Percentiles rank a stretch among this genome's conserved stretches.
Evolutionary conservation across 2,888 invertebrate species (phyloP).

Genomic region (Limnephilus marmoratus): DNA sequence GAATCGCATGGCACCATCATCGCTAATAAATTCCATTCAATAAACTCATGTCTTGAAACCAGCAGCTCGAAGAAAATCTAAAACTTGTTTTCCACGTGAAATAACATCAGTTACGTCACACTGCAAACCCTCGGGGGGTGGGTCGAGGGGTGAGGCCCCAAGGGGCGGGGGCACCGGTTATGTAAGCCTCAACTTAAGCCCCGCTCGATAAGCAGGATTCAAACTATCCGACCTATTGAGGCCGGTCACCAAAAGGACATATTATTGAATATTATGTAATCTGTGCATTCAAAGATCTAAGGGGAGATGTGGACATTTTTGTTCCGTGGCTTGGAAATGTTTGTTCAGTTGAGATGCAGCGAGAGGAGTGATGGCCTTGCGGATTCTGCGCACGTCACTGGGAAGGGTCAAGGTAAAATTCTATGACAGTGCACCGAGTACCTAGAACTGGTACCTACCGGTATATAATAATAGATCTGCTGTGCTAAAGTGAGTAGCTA

Average conservation of each 20-base stretch:
- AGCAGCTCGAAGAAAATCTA: neutral
- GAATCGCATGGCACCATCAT: neutral
- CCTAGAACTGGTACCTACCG: neutral
- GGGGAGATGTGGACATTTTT: neutral
- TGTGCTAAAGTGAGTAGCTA: neutral
- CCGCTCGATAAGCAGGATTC: constrained; percentile 46
- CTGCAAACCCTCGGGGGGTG: constrained; percentile 5
- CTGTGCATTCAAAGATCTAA: neutral
- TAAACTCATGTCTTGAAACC: neutral
- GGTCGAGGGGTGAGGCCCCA: neutral
- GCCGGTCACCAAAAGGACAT: constrained; percentile 16
- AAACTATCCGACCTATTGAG: constrained; percentile 29
- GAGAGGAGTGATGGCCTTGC: constrained; percentile 21
- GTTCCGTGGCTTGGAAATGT: constrained; percentile 28
- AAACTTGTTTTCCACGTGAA: constrained; percentile 38
- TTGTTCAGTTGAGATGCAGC: constrained; percentile 18
- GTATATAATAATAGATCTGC: neutral
- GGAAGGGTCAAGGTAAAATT: constrained; percentile 38
- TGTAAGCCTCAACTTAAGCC: neutral
- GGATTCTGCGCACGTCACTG: constrained; percentile 43
- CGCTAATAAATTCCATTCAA: neutral
- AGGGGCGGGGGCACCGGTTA: neutral
- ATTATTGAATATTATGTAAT: neutral
- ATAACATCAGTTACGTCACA: constrained; percentile 30
- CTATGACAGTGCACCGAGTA: neutral